Conservation (phyloP, 2,888 invertebrate species). For the Eurois occulta region DNA sequence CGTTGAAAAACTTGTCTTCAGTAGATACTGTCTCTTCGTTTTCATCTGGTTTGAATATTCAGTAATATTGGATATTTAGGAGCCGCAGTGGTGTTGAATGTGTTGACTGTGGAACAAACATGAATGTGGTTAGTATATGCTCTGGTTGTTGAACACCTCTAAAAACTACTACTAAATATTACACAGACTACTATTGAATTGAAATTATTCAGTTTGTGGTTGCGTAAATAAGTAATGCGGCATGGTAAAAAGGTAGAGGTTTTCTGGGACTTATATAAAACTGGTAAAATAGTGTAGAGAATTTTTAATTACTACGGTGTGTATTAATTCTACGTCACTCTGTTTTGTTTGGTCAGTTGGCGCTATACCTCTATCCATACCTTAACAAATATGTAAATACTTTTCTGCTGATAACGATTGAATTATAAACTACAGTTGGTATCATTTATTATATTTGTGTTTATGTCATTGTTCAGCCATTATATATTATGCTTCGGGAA, state of each 20-base stretch:
- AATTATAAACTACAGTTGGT: neutral
- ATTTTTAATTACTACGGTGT: neutral
- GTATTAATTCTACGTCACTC: conserved; percentile 1
- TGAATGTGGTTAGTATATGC: neutral
- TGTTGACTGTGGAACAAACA: neutral
- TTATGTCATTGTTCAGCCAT: neutral
- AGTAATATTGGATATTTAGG: neutral
- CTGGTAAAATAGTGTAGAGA: neutral
- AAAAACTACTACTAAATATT: neutral
- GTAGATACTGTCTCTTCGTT: conserved; percentile 14
- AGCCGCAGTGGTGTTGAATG: neutral
- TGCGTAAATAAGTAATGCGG: neutral
- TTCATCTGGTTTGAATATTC: conserved; percentile 2
- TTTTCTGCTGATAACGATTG: neutral
- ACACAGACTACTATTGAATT: neutral
- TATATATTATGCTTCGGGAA: conserved; percentile 3
- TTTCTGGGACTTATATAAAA: neutral
- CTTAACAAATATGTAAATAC: neutral
- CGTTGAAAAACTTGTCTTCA: conserved; percentile 27
- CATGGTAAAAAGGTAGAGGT: neutral
- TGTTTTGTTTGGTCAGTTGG: conserved; percentile 5
- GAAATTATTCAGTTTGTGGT: neutral
- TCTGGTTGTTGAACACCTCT: neutral
- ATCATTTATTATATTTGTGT: neutral
- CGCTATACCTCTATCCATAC: neutral